Evolutionary conservation across 1,140 invertebrate genomes (phyloP), one percentile per base, ranked within the genome.

Genomic region (Sitodiplosis mosellana): DNA sequence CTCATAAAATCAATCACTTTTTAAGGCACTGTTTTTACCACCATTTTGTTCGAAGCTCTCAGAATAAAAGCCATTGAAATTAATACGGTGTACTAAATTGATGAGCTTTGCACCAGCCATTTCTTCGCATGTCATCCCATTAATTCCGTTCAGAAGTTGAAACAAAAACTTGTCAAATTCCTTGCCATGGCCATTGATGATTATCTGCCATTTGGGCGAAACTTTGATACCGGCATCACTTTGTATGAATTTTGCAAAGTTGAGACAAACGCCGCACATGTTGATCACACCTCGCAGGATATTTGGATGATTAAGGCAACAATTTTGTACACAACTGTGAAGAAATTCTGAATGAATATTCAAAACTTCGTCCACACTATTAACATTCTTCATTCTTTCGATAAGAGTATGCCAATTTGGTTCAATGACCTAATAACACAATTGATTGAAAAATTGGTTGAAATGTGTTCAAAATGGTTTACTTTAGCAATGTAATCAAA

Each of bases 371-470:
- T 96, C 92, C 12, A 96, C 80, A 64, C 92, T 94, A 53, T 76
- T 78, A n/a, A 85, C 81, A 68, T 83, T 85, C 47, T 77, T 73
- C 67, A 96, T 83, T 61, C 85, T 87, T 45, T 78, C 73, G 48
- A 90, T 73, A 59, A 97, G 93, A 20, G 75, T 75, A 55, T 84
- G 76, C 91, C 92, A 98, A 63, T 87, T 87, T 15, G 90, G 90
- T 64, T 97, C 92, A 54, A 98, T 88, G 38, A 90, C 10, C n/a
- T n/a, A n/a, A n/a, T n/a, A n/a, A n/a, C n/a, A n/a, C n/a, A n/a
- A n/a, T n/a, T n/a, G n/a, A n/a, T n/a, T n/a, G n/a, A n/a, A n/a
- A n/a, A n/a, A n/a, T n/a, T n/a, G n/a, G n/a, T n/a, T n/a, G n/a
- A n/a, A n/a, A n/a, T n/a, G n/a, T n/a, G n/a, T n/a, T n/a, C n/a